These are phyloP conservation scores for Danio aesculapii DNA, from an alignment of 2,797 vertebrate genomes.

Conservation along the genomic window DNA sequence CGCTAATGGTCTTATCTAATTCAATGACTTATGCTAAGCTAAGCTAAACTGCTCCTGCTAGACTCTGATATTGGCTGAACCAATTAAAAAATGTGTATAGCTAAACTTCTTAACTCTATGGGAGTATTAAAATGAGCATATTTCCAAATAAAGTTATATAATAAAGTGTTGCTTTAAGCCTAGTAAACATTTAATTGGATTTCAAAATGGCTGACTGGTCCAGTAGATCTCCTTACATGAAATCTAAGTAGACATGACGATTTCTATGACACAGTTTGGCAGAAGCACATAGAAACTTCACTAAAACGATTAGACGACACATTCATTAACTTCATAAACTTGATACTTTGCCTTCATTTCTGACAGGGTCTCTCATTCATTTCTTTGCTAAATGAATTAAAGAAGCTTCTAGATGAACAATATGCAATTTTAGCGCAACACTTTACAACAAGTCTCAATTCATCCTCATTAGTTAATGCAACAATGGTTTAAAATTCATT, in stretches of 20 bases:
- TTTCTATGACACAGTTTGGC: background rate
- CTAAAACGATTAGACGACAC: background rate
- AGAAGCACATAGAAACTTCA: slow-evolving; percentile 7
- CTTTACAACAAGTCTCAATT: background rate
- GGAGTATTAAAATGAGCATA: no score
- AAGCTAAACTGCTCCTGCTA: no score
- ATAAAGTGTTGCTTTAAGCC: background rate
- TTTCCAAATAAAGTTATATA: no score
- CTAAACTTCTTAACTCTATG: no score
- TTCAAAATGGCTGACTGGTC: background rate
- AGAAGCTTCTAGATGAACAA: background rate
- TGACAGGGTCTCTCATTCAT: background rate
- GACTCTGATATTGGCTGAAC: no score
- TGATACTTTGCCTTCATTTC: background rate
- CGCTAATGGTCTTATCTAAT: no score
- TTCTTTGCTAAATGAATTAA: background rate
- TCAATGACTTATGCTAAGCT: no score
- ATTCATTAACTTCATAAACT: slow-evolving; percentile 12
- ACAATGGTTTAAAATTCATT: no score
- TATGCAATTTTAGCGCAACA: background rate
- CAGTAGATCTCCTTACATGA: background rate
- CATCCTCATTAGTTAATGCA: background rate
- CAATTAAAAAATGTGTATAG: no score
- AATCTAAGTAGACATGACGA: background rate
- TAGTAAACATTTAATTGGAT: background rate